Evolutionary conservation across 2,113 vertebrate genomes (phyloP).

Genomic region (Neomonachus schauinslandi): DNA sequence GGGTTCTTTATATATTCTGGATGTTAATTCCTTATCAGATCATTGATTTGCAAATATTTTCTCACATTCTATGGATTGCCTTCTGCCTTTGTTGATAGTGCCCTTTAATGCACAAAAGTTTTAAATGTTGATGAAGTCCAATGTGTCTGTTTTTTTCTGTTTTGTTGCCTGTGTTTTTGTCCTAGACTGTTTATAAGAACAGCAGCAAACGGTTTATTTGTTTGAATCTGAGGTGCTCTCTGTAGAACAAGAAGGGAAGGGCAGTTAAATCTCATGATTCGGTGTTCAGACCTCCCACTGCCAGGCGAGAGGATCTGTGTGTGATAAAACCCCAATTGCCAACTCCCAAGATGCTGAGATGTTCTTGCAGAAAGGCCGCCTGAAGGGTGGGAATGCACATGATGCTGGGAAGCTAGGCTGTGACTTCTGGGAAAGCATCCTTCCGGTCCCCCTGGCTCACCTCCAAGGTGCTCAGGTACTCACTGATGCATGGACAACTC

Average conservation of each 20-base stretch:
- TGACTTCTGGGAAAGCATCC: background rate
- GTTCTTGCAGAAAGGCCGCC: background rate
- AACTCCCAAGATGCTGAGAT: background rate
- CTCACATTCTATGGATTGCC: background rate
- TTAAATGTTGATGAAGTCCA: background rate
- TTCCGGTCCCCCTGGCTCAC: background rate
- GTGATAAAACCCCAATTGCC: background rate
- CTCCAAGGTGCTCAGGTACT: background rate
- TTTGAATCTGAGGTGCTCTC: background rate
- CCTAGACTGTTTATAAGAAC: background rate
- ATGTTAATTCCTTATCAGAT: background rate
- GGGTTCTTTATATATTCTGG: background rate
- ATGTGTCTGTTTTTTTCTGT: background rate
- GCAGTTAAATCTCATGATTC: no score
- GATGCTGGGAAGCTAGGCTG: background rate
- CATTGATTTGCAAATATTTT: background rate
- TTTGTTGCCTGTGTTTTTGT: background rate
- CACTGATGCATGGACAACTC: background rate
- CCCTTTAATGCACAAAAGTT: background rate
- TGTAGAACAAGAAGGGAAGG: background rate
- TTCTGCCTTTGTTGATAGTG: background rate
- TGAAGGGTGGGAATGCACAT: rapidly evolving
- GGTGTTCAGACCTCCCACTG: background rate
- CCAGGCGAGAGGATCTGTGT: background rate
- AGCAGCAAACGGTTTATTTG: background rate